Base-by-base conservation (phyloP, 2,888 invertebrate genomes). In the Rambutsinella grinnellia region DNA sequence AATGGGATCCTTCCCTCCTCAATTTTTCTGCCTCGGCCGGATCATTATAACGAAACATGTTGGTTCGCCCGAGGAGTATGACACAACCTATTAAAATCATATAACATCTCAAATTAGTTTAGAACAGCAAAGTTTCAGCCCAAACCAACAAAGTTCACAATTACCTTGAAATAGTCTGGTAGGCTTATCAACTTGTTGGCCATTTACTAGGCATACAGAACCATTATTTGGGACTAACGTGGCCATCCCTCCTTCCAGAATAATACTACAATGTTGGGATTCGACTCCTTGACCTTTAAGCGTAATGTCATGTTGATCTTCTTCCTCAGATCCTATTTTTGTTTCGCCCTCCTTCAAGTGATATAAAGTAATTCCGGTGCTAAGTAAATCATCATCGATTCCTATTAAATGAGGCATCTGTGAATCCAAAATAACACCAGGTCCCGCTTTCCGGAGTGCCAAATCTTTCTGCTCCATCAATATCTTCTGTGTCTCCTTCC, bases 331-430 rank as follows among this genome's bases (percentile, higher is more conserved):
- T 67, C 96, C 96, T 75, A 96, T 93, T 76, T 92, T 89, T 0
- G 95, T 96, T 86, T 92, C 92, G 3, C 96, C 96, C 86, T 96
- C 95, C 91, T 95, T 95, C 24, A 96, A 88, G 87, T 96, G 95
- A 86, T 96, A 96, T 0, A 97, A 88, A 0, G 95, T 95, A 27
- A 97, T 95, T 0, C 96, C 96, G 0, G 96, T 96, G 74, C 93
- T 95, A 56, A 95, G 90, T 56, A 94, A 88, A 86, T 96, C 95
- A 85, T 96, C 96, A 85, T 96, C 96, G 81, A 96, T 95, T 36
- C 95, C 94, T 62, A 96, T 93, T 3, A 97, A 90, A 88, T 97
- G 96, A 0, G 96, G 96, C 90, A 94, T 92, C 85, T 95, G 95
- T 0, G 95, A 95, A 86, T 95, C 95, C 60, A 95, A 87, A 1